Conservation (phyloP, 2,888 invertebrate species). For the Lumbricus terrestris region DNA sequence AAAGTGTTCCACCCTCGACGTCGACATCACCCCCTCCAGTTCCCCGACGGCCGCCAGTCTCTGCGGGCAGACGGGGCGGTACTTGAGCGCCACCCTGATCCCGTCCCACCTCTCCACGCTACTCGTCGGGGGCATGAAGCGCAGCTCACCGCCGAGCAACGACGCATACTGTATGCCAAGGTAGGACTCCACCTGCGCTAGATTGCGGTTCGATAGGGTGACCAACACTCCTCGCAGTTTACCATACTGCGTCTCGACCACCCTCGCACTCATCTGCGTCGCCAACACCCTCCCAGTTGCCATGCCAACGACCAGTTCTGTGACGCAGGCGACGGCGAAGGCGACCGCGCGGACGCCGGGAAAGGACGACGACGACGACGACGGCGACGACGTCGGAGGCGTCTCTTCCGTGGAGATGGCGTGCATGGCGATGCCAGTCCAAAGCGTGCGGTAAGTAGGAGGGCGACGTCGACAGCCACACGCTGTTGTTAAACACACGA, state of each 20-base stretch:
- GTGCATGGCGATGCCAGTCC: background rate
- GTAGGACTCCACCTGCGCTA: slow-evolving; percentile 77
- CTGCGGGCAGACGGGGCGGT: slow-evolving; percentile 80
- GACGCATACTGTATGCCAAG: slow-evolving; percentile 90
- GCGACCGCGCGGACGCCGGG: background rate
- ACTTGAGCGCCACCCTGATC: slow-evolving; percentile 55
- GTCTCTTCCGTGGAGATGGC: too few species aligned
- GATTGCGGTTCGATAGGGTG: slow-evolving; percentile 40
- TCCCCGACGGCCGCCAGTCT: background rate
- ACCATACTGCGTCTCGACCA: slow-evolving; percentile 83
- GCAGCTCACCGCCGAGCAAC: slow-evolving; percentile 79
- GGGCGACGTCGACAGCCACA: too few species aligned
- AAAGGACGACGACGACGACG: background rate
- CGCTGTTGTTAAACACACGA: too few species aligned
- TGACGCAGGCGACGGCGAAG: background rate
- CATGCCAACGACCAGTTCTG: background rate
- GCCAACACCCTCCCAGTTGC: slow-evolving; percentile 32
- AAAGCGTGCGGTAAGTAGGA: too few species aligned
- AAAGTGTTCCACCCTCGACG: slow-evolving; percentile 25
- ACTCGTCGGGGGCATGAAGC: slow-evolving; percentile 94
- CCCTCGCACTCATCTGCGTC: slow-evolving; percentile 53
- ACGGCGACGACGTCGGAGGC: too few species aligned
- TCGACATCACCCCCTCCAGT: slow-evolving; percentile 16
- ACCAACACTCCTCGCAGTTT: slow-evolving; percentile 70
- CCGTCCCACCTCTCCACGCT: slow-evolving; percentile 73